Evolutionary conservation across 2,888 invertebrate genomes (phyloP).

Genomic region (Coenonympha arcania): DNA sequence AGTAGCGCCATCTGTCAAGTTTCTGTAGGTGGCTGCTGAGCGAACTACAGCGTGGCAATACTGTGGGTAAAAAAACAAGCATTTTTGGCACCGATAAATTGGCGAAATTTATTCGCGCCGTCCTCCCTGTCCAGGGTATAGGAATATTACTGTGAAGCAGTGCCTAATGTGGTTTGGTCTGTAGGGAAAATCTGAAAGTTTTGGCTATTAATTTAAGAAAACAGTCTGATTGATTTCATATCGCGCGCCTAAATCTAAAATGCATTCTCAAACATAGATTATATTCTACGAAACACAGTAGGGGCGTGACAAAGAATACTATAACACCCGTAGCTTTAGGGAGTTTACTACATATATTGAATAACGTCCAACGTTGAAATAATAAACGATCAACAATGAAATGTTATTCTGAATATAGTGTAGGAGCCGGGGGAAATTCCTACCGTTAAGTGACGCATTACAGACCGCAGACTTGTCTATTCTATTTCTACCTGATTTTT

Average conservation of each 20-base stretch:
- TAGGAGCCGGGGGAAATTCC: not conserved
- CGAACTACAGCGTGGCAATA: no score
- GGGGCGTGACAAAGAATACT: conserved; percentile 46
- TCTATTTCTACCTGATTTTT: no score
- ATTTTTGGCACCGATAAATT: no score
- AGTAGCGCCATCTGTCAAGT: no score
- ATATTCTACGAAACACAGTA: conserved; percentile 51
- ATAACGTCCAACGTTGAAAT: conserved; percentile 29
- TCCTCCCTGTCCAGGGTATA: no score
- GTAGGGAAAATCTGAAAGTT: not conserved
- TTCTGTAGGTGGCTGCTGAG: no score
- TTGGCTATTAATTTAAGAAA: conserved; percentile 9
- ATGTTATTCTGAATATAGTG: conserved; percentile 38
- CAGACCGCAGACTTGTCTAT: no score
- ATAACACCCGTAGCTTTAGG: conserved; percentile 48
- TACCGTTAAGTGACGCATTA: not conserved
- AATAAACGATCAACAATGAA: conserved; percentile 61
- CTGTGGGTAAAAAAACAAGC: no score
- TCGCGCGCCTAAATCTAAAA: conserved; percentile 33
- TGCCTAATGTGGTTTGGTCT: not conserved
- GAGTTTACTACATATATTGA: conserved; percentile 31
- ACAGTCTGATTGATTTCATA: conserved; percentile 16
- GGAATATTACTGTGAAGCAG: not conserved
- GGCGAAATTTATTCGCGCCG: no score
- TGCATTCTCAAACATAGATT: conserved; percentile 50